Conservation (phyloP, 2,888 invertebrate species). For the Deroplatys truncata region DNA sequence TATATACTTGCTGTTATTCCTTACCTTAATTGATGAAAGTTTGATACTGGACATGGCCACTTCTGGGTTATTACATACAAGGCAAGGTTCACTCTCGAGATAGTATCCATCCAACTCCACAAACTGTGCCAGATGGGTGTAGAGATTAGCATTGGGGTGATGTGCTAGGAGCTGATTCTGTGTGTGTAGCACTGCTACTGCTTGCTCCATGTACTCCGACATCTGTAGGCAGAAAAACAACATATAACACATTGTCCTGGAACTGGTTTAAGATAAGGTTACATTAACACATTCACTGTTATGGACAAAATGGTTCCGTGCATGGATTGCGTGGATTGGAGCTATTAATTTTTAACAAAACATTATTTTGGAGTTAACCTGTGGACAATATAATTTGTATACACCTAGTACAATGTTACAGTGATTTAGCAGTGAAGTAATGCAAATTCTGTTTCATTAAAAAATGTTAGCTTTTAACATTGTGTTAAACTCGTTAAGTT, state of each 20-base stretch:
- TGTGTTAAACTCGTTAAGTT: too few relatives aligned
- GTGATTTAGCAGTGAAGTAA: too few relatives aligned
- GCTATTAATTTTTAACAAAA: too few relatives aligned
- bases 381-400: too few relatives aligned
- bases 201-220: conserved; percentile 76
- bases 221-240: conserved; percentile 46
- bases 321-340: too few relatives aligned
- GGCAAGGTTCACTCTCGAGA: conserved; percentile 93
- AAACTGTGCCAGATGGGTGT: conserved; percentile 87
- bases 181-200: conserved; percentile 77
- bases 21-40: conserved; percentile 83
- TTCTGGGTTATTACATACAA: conserved; percentile 97
- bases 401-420: too few relatives aligned
- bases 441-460: too few relatives aligned
- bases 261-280: neutral
- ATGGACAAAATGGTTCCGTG: too few relatives aligned
- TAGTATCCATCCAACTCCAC: conserved; percentile 95
- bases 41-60: conserved; percentile 88
- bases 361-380: too few relatives aligned
- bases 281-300: neutral
- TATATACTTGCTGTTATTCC: neutral
- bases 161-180: conserved; percentile 85
- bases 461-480: too few relatives aligned
- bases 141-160: conserved; percentile 92
- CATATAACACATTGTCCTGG: neutral